Evolutionary conservation across 2,888 invertebrate species (phyloP).

Genomic region (Brachypalpus laphriformis): DNA sequence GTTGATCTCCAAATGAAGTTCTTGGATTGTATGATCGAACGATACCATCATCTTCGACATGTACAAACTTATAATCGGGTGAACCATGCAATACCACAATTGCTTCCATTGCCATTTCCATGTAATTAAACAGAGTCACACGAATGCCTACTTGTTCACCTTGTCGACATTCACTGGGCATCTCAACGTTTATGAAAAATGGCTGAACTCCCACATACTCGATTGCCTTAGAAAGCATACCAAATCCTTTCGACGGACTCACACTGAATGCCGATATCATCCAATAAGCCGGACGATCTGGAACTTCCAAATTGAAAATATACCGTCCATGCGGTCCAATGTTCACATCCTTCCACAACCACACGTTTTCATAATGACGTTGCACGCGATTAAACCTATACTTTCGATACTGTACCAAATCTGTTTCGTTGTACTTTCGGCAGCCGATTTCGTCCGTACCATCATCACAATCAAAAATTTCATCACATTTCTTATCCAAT

Average conservation of each 20-base stretch:
- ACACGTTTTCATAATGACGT: conserved; percentile 96
- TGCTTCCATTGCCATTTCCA: conserved; percentile 92
- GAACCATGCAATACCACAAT: conserved; percentile 94
- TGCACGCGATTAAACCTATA: conserved; percentile 93
- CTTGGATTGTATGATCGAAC: conserved; percentile 94
- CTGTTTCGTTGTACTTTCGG: conserved; percentile 86
- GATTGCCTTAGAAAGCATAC: conserved; percentile 91
- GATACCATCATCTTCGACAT: conserved; percentile 94
- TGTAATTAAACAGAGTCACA: conserved; percentile 97
- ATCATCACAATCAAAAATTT: conserved; percentile 90
- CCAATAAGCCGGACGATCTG: conserved; percentile 93
- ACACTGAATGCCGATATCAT: conserved; percentile 96
- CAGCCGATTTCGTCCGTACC: conserved; percentile 94
- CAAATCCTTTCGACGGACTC: conserved; percentile 93
- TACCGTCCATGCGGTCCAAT: conserved; percentile 95
- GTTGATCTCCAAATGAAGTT: conserved; percentile 96
- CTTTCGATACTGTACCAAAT: conserved; percentile 89
- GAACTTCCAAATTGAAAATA: conserved; percentile 94
- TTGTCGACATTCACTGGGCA: conserved; percentile 91
- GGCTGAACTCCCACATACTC: conserved; percentile 95
- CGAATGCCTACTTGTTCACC: conserved; percentile 97
- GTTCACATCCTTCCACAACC: conserved; percentile 97
- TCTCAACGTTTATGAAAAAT: conserved; percentile 97
- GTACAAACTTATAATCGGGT: conserved; percentile 94
- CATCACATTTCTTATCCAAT: conserved; percentile 90